Evolutionary conservation across 2,888 invertebrate species (phyloP), one percentile per base, ranked within the genome.

Genomic region (Tiphia femorata): DNA sequence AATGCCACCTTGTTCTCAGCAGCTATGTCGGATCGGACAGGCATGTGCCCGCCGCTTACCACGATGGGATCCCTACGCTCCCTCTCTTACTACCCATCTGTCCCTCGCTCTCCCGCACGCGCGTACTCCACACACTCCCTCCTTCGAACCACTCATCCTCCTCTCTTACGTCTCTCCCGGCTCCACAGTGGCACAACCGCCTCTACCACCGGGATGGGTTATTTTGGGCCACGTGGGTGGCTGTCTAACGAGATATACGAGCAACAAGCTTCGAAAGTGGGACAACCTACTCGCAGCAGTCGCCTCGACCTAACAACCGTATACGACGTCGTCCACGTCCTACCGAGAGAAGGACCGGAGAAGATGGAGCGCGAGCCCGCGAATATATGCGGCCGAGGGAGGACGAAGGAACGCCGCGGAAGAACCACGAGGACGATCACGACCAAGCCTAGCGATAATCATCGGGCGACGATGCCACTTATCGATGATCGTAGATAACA

Each of bases 1-100:
- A 64, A 67, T 72, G 58, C 70, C 71, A 71, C 70, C 67, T 75
- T 67, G 67, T 63, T 63, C 64, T 70, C 64, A 53, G 62, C 60
- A 62, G 64, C 68, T 61, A 67, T 70, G 70, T 75, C 65, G 56
- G 67, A 64, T 69, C 72, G 44, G 65, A 70, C 64, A 68, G 64
- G 62, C 65, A 60, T 62, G 57, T 67, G 67, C 67, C 59, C 63
- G 55, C 60, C 68, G 69, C 58, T 71, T 63, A 62, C 71, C 59
- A 62, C 59, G 58, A 67, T 64, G 56, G 53, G 50, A 21, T 47
- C 50, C 55, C 51, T 46, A 37, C 41, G 55, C 33, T 55, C 44
- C 23, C 42, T 27, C 38, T 33, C 47, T 14, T 37, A 7, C 25
- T 5, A 7, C 19, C 61, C 30, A 50, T 59, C 27, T 20, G 48